Base-by-base conservation (phyloP, 2,797 vertebrate genomes). In the Myiotriccus ornatus region DNA sequence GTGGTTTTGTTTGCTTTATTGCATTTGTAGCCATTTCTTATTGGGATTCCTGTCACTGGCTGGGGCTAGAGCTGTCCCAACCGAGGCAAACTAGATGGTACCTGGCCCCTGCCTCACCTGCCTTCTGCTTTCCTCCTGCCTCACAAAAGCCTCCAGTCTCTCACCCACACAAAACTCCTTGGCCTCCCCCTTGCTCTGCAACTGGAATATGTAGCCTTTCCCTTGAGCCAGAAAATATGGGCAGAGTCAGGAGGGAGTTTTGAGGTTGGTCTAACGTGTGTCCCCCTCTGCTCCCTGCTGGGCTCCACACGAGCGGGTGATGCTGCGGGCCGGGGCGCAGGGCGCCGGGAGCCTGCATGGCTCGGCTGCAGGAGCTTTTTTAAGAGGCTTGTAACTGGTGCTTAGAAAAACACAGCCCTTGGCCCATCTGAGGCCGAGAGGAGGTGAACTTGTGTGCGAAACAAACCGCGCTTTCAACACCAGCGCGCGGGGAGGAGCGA, bases 401-500 rank as follows among this genome's bases (percentile, higher is more conserved):
- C 81, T 94, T 88, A 79, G 75, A n/a, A 90, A 87, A 88, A 55
- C 53, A 82, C 37, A 76, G 65, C 89, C 70, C 63, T 53, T 89
- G 82, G 86, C 93, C 71, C 67, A 87, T 89, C 32, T 59, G 84
- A 94, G 67, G 53, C 52, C 2, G 85, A 89, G 8, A 63, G 63
- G 65, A 41, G 74, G 92, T 87, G 82, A 95, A 73, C 77, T 93
- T 21, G 70, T 90, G 76, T 65, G 64, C 12, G 41, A 73, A 90
- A 84, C 76, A 95, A 95, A 63, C 95, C 84, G 46, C 63, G 16
- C 87, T 88, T 97, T 96, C 95, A 96, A 91, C 93, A 93, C 70
- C 77, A 44, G 84, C 3, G 8, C 3, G 2, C 1, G 9, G 82
- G 87, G 84, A 93, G 87, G 84, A 93, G 64, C 5, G 23, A 90